Base-by-base conservation (phyloP, 2,888 invertebrate species). In the Agonopterix subpropinquella region DNA sequence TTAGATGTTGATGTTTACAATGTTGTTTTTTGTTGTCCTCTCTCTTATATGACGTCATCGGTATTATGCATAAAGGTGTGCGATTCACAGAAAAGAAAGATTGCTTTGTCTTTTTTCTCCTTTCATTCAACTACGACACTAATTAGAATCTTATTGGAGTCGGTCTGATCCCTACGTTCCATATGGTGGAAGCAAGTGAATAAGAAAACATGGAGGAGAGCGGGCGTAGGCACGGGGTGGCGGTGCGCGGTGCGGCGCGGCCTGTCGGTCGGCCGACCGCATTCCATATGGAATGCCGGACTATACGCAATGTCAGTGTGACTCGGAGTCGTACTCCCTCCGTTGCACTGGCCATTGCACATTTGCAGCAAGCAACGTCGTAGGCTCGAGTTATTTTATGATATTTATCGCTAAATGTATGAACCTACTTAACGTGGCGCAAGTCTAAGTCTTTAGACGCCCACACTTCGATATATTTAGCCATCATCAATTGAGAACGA, bases 271-370 rank as follows among this genome's bases (percentile, higher is more conserved):
- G 71, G 62, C 70, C 86, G 87, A 83, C 87, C 86, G 85, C 88
- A 87, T 88, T 88, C 87, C 87, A 77, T 80, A 77, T 76, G 84
- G 80, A 79, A 83, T 87, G 81, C 82, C 83, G 81, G 86, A 84
- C 80, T 80, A 76, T 77, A 86, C 74, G 84, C 87, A 86, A 86
- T 87, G 87, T 87, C 86, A 87, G 83, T 85, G 80, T 80, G 80
- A 78, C 76, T 81, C 61, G 62, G 64, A 69, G 68, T 70, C 56
- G 62, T 61, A 62, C 64, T 67, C 62, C 64, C 65, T 67, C 61
- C 63, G 61, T 62, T 65, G 61, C 59, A 62, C 54, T 63, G 55
- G 52, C 59, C 58, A 61, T 54, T 70, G 65, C 69, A 68, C 55
- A 71, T 73, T 72, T 62, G 71, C 74, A 71, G 76, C 67, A 64